A percentile compares a stretch with the other conserved stretches of the same genome.
phyloP scores from a whole-genome alignment of 2,888 invertebrate genomes.

The Cybosia mesomella region DNA sequence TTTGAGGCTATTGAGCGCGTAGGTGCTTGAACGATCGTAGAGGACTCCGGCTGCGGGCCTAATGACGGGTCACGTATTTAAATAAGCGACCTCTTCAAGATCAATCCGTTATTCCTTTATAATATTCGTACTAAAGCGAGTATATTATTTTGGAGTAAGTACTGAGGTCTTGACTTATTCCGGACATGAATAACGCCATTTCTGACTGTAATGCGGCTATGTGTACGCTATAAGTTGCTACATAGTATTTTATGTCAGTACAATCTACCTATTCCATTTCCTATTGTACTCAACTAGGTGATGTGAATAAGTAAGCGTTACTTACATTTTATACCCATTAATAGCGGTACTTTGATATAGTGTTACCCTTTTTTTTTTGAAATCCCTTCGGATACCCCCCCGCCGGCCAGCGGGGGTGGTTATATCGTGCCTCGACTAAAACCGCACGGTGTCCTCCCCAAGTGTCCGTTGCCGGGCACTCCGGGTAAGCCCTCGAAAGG shows the following conservation, averaged over 20 bases:
- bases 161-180: conserved; percentile 59
- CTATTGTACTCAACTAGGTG: conserved; percentile 57
- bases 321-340: conserved; percentile 45
- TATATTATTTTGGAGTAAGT: conserved; percentile 34
- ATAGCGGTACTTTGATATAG: conserved; percentile 42
- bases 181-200: conserved; percentile 63
- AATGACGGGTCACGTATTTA: conserved; percentile 85
- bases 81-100: conserved; percentile 75
- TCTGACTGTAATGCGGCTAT: conserved; percentile 57
- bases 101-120: conserved; percentile 70
- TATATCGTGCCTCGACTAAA: too few species aligned
- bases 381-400: too few species aligned
- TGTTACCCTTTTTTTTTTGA: conserved; percentile 41
- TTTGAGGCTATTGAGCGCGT: conserved; percentile 74
- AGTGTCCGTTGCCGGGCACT: too few species aligned
- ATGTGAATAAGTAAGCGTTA: conserved; percentile 62
- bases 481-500: too few species aligned
- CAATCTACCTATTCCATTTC: conserved; percentile 57
- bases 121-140: conserved; percentile 32
- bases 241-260: conserved; percentile 61
- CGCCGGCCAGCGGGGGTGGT: too few species aligned
- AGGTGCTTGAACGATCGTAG: conserved; percentile 64
- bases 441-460: too few species aligned
- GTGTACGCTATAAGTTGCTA: conserved; percentile 53
- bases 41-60: conserved; percentile 67